A percentile compares a stretch with the other conserved stretches of the same genome.
Conservation (phyloP, 2,888 invertebrate genomes). For the Lumbricus terrestris region DNA sequence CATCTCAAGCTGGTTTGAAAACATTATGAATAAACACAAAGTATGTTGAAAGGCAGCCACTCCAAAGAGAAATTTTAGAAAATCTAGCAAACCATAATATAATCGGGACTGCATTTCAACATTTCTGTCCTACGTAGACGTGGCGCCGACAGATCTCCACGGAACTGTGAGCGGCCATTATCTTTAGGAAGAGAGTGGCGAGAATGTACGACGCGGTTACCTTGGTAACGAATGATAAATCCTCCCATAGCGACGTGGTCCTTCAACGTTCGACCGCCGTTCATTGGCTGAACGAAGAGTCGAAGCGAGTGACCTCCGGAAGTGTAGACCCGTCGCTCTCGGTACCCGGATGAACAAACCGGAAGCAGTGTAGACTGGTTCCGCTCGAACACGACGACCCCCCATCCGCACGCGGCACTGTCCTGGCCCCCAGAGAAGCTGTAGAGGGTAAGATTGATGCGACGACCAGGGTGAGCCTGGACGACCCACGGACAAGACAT, state of each 20-base stretch:
- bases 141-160: no score
- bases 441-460: conserved; percentile 31
- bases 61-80: no score
- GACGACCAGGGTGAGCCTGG: conserved; percentile 26
- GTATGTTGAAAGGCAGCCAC: no score
- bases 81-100: no score
- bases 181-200: neutral
- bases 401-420: neutral
- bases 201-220: neutral
- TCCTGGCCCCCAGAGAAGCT: conserved; percentile 21
- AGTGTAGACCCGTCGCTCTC: neutral
- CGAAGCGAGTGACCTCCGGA: neutral
- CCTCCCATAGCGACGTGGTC: neutral
- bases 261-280: neutral
- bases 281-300: neutral
- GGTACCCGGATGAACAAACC: neutral
- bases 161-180: neutral
- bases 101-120: no score
- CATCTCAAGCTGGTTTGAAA: no score
- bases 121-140: no score
- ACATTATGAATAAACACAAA: no score
- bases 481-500: conserved; percentile 32
- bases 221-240: conserved; percentile 14
- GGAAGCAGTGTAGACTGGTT: conserved; percentile 3
- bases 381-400: neutral